Conservation (phyloP, 2,888 invertebrate genomes). For the Drosophila cracens region DNA sequence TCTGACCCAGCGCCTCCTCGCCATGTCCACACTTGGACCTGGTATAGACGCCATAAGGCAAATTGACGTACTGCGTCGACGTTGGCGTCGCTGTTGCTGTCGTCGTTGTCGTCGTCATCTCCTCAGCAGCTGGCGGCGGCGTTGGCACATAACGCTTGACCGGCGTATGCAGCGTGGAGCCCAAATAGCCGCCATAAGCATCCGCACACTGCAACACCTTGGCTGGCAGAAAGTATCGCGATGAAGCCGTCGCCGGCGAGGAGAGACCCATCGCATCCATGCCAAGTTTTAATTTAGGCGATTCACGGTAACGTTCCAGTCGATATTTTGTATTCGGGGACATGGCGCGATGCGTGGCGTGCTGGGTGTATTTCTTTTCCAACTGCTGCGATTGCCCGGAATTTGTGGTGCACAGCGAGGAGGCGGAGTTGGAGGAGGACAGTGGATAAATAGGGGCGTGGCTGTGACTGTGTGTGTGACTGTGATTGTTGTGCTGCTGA, state of each 20-base stretch:
- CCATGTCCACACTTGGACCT: constrained; percentile 83
- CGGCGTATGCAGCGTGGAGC: constrained; percentile 85
- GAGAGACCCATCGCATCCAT: constrained; percentile 29
- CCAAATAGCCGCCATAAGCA: constrained; percentile 79
- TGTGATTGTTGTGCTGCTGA: constrained; percentile 38
- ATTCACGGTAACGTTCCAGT: constrained; percentile 82
- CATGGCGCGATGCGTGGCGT: constrained; percentile 72
- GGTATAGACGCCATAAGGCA: constrained; percentile 74
- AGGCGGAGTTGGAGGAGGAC: constrained; percentile 48
- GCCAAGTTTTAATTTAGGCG: constrained; percentile 32
- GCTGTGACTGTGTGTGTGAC: not conserved
- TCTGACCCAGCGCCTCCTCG: constrained; percentile 23
- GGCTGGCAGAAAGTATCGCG: constrained; percentile 58
- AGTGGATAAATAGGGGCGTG: constrained; percentile 27
- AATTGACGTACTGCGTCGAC: constrained; percentile 65
- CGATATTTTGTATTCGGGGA: constrained; percentile 84
- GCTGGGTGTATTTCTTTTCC: constrained; percentile 17
- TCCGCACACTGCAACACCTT: constrained; percentile 77
- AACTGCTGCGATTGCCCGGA: constrained; percentile 27
- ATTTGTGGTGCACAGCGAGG: constrained; percentile 49
- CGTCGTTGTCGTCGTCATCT: constrained; percentile 44
- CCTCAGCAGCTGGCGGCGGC: constrained; percentile 82
- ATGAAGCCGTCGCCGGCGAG: constrained; percentile 26
- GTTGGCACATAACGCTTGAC: constrained; percentile 85
- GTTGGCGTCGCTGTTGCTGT: constrained; percentile 33